Conservation (phyloP, 2,113 vertebrate species). For the Prunella fulvescens region DNA sequence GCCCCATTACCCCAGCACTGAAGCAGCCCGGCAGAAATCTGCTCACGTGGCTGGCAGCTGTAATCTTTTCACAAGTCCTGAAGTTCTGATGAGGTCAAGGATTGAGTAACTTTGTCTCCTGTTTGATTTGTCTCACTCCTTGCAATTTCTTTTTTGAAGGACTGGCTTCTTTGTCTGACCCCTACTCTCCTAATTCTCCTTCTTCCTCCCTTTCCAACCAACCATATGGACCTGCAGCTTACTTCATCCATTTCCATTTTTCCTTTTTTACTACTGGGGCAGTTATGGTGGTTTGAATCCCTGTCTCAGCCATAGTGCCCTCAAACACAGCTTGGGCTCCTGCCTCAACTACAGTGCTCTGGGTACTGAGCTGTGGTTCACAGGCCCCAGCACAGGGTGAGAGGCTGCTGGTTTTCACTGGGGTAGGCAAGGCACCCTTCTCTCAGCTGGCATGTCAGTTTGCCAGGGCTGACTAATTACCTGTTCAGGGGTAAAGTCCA, state of each 20-base stretch:
- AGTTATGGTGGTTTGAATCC: neutral
- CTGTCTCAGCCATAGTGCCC: neutral
- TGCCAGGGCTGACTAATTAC: neutral
- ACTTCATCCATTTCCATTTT: neutral
- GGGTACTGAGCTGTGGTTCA: neutral
- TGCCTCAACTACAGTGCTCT: neutral
- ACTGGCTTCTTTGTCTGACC: neutral
- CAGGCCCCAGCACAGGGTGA: neutral
- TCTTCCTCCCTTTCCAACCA: neutral
- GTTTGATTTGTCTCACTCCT: neutral
- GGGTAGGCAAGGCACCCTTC: neutral
- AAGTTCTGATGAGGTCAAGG: neutral
- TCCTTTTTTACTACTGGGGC: neutral
- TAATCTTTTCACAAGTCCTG: neutral
- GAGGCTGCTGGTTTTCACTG: neutral
- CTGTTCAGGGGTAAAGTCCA: neutral
- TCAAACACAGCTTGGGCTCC: neutral
- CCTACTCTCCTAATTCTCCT: too few relatives aligned
- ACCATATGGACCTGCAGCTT: neutral
- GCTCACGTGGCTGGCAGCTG: neutral
- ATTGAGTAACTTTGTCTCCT: neutral
- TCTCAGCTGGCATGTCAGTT: neutral
- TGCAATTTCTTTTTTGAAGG: neutral
- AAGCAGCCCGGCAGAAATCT: neutral
- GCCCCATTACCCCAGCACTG: neutral